Conservation (phyloP, 2,888 invertebrate species). For the Osedax fenrisi region DNA sequence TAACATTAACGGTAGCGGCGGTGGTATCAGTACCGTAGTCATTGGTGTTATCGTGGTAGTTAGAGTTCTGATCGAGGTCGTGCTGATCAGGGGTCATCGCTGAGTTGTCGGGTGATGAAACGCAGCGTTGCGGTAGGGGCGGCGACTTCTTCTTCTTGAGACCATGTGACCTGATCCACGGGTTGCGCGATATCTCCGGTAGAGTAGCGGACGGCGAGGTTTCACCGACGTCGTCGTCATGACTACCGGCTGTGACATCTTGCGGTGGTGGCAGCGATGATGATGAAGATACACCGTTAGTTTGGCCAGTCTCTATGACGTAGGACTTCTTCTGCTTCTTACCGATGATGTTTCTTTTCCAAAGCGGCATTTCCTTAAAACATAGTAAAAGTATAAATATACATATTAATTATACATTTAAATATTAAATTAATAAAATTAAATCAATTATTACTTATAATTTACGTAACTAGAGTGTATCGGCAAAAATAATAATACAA, state of each 20-base stretch:
- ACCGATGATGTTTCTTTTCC: slow-evolving; percentile 35
- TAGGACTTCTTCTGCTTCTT: slow-evolving; percentile 29
- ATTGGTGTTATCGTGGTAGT: not conserved
- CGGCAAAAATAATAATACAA: not conserved
- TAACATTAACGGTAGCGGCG: too few relatives aligned
- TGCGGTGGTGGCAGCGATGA: not conserved
- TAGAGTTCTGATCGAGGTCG: slow-evolving; percentile 4
- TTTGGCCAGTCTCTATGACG: not conserved
- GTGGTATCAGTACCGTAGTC: too few relatives aligned
- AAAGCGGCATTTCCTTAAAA: slow-evolving; percentile 33
- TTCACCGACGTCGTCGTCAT: slow-evolving; percentile 4
- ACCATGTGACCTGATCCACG: slow-evolving; percentile 34
- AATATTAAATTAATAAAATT: not conserved
- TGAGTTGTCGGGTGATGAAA: not conserved
- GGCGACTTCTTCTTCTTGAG: slow-evolving; percentile 16
- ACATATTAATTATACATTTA: not conserved
- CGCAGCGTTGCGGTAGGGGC: not conserved
- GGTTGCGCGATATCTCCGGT: slow-evolving; percentile 29
- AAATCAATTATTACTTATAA: not conserved
- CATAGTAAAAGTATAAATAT: not conserved
- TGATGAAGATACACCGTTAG: not conserved
- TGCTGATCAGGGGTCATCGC: not conserved
- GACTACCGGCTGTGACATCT: not conserved
- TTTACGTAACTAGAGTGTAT: not conserved
- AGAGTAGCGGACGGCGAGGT: not conserved